A percentile compares a stretch with the other conserved stretches of the same genome.
These are phyloP conservation scores for Prosapia bicincta DNA, from an alignment of 2,888 invertebrate genomes.

Conservation along the genomic window DNA sequence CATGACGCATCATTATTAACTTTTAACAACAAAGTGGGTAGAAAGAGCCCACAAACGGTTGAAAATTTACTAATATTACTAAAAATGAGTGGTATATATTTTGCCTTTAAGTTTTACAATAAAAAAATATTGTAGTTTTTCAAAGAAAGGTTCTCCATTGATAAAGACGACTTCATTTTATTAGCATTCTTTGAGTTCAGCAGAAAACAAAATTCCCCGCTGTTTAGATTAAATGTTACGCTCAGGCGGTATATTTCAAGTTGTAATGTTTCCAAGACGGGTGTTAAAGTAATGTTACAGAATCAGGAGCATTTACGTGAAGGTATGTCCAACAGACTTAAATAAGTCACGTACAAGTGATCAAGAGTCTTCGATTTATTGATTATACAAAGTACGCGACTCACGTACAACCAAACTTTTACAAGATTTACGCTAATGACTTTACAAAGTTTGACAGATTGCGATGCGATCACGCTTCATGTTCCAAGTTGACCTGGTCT, in stretches of 20 bases:
- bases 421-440: slow-evolving; percentile 2
- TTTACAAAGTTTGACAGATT: background rate
- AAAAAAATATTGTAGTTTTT: no score
- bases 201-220: no score
- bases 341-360: background rate
- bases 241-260: background rate
- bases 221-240: no score
- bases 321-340: background rate
- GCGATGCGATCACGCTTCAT: background rate
- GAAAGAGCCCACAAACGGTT: no score
- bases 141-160: no score
- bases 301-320: background rate
- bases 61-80: no score
- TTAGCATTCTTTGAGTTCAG: no score
- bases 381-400: background rate
- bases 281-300: background rate
- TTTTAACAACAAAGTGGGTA: no score
- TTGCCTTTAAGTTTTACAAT: no score
- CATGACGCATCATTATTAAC: no score
- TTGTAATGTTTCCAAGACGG: background rate
- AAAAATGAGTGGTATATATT: no score
- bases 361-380: background rate
- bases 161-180: no score
- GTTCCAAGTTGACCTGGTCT: background rate
- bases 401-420: background rate